Percentiles rank a stretch among this genome's conserved stretches.
Evolutionary conservation across 2,113 vertebrate species (phyloP).

Genomic region (Pyxicephalus adspersus): DNA sequence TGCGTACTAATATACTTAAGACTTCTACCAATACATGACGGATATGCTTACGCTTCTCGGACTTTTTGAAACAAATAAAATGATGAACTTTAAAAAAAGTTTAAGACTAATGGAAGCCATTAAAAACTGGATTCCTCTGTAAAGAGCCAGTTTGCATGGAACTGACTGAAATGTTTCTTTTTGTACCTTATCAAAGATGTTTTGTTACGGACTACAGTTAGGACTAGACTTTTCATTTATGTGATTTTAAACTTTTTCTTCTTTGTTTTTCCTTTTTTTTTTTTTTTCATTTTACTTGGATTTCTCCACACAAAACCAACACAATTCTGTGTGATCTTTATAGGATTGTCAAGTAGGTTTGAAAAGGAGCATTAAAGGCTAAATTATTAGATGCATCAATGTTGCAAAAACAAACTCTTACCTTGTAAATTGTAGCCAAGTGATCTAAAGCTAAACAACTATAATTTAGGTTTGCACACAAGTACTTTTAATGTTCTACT

Average conservation of each 20-base stretch:
- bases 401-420: background rate
- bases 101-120: slow-evolving; percentile 20
- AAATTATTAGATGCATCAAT: background rate
- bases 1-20: slow-evolving; percentile 63
- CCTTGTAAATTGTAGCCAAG: slow-evolving; percentile 12
- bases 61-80: slow-evolving; percentile 9
- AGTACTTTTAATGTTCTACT: background rate
- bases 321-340: slow-evolving; percentile 52
- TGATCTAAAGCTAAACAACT: slow-evolving; percentile 5
- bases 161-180: slow-evolving; percentile 29
- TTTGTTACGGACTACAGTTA: slow-evolving; percentile 50
- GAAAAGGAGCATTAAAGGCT: background rate
- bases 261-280: slow-evolving; percentile 1
- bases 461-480: slow-evolving; percentile 11
- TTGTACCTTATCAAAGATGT: slow-evolving; percentile 46
- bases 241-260: slow-evolving; percentile 15
- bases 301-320: slow-evolving; percentile 32
- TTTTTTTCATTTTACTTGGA: slow-evolving; percentile 9
- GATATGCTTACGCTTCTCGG: slow-evolving; percentile 37
- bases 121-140: slow-evolving; percentile 1
- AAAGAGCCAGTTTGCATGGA: slow-evolving; percentile 45
- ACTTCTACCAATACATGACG: slow-evolving; percentile 42
- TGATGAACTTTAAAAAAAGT: slow-evolving; percentile 7
- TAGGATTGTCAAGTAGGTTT: slow-evolving; percentile 19
- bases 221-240: slow-evolving; percentile 33